Evolutionary conservation across 23 tunicate species (phyloP), one percentile per base, ranked within the genome.

Genomic region (Halocynthia aurantium): DNA sequence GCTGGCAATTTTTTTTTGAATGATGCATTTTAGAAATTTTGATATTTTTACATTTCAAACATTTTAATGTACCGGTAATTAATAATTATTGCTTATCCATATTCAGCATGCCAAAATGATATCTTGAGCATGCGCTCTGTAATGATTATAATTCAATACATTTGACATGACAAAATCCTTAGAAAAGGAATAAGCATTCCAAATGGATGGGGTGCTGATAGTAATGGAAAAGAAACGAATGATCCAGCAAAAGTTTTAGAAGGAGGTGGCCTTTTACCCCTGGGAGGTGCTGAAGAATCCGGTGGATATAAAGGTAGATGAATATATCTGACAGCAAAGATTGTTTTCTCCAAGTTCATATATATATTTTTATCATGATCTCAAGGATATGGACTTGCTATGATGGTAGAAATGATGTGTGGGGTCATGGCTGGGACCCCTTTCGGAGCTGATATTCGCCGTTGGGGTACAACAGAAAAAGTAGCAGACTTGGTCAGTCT

Each of bases 381-480:
- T 68, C 5, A 51, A 92, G 98, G 99, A 54, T 96, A 89, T 72
- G 99, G 99, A 0, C 69, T 96, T 10, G 93, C 88, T 7, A 82
- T 96, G 96, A 96, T 96, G 99, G 99, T 96, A 5, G 99, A 96
- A 55, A 73, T 96, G 10, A 20, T 96, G 77, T 89, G 96, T 71
- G 96, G 94, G 8, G 80, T 89, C 11, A 31, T 96, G 70, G 73
- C 86, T 2, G 99, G 96, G 9, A 80, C 90, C 10, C 71, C 66
- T 12, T 96, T 85, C 57, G 85, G 94, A 8, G 58, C 80, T 9
- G 89, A 96, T 63, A 68, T 96, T 58, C 67, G 99, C 54, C 84
- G 71, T 31, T 96, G 99, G 99, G 99, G 99, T 8, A 69, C 88
- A 6, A 89, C 96, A 7, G 88, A 80, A 9, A 51, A 81, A 70